Percentiles rank a stretch among this genome's conserved stretches.
These are phyloP conservation scores for Chaetogeoica ovagalla DNA, from an alignment of 2,888 invertebrate genomes.

Conservation along the genomic window DNA sequence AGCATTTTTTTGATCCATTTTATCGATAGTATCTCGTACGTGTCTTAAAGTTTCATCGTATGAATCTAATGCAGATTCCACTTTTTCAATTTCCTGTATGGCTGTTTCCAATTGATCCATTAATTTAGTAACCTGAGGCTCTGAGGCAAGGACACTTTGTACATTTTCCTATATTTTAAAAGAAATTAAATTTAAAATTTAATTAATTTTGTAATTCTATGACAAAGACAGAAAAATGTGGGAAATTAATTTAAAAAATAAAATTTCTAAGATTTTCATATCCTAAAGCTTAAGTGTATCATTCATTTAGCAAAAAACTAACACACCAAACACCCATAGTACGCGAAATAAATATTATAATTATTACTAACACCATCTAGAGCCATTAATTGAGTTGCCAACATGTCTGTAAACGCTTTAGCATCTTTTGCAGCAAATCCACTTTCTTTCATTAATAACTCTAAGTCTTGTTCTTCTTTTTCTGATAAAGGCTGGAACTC, in stretches of 20 bases:
- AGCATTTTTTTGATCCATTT: slow-evolving; percentile 88
- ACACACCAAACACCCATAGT: no score
- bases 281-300: background rate
- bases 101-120: slow-evolving; percentile 77
- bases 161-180: slow-evolving; percentile 73
- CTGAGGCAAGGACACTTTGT: slow-evolving; percentile 88
- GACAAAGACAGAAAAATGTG: background rate
- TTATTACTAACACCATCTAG: slow-evolving; percentile 73
- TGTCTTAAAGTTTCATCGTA: slow-evolving; percentile 83
- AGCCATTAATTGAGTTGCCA: slow-evolving; percentile 80
- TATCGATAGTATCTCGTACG: slow-evolving; percentile 85
- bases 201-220: background rate
- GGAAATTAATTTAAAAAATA: background rate
- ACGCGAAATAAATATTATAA: background rate
- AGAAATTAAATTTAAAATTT: background rate
- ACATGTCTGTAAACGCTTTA: slow-evolving; percentile 69
- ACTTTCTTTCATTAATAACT: slow-evolving; percentile 79
- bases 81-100: slow-evolving; percentile 72
- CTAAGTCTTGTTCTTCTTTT: slow-evolving; percentile 82
- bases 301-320: background rate
- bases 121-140: slow-evolving; percentile 69
- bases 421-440: slow-evolving; percentile 83
- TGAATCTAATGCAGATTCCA: slow-evolving; percentile 73
- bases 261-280: background rate
- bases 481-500: slow-evolving; percentile 81